Conservation (phyloP, 2,797 vertebrate species). For the Myotis pilosus region DNA sequence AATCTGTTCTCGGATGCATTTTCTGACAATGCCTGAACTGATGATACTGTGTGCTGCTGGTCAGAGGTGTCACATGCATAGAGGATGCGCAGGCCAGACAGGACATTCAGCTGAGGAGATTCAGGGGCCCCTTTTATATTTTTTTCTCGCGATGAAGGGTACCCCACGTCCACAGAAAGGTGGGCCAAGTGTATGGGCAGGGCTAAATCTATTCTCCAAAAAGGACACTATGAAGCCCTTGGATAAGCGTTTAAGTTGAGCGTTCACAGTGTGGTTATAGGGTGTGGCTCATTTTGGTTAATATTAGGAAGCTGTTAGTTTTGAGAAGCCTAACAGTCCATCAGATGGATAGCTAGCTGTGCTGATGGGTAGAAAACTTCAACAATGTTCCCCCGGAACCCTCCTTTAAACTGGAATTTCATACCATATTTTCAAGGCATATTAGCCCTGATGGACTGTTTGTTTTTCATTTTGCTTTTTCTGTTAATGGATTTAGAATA, state of each 20-base stretch:
- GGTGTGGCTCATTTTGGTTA: background rate
- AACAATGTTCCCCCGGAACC: accelerated
- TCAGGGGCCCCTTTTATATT: background rate
- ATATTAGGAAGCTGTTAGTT: background rate
- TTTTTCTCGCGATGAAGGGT: background rate
- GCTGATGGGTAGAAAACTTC: background rate
- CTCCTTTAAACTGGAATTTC: background rate
- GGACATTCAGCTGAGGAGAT: background rate
- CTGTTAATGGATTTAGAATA: slow-evolving; percentile 8
- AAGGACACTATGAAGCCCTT: background rate
- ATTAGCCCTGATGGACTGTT: background rate
- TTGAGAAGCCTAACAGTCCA: background rate
- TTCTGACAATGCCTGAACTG: background rate
- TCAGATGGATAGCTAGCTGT: background rate
- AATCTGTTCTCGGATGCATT: background rate
- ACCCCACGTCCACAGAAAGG: background rate
- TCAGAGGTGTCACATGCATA: background rate
- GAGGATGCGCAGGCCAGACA: background rate
- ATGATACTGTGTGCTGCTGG: background rate
- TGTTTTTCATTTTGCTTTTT: background rate
- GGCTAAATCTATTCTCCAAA: background rate
- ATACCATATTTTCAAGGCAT: background rate
- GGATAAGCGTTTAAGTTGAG: background rate
- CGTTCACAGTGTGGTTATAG: background rate
- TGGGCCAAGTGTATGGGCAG: background rate